Base-by-base conservation (phyloP, 2,888 invertebrate species). In the Hyposoter dolosus region DNA sequence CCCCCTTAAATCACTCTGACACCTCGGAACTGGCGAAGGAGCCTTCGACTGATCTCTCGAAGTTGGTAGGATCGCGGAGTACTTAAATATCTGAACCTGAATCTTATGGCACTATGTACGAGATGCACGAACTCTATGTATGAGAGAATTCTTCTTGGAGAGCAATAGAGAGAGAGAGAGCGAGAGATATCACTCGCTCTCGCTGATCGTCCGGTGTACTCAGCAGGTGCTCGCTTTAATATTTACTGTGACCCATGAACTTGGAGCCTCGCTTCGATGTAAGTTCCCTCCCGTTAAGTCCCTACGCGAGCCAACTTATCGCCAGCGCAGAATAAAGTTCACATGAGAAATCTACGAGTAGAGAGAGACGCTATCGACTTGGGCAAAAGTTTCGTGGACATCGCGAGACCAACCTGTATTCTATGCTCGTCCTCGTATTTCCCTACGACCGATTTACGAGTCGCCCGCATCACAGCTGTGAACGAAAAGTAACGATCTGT, bases 401-500 rank as follows among this genome's bases (percentile, higher is more conserved):
- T 45, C 63, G 7, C 19, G 56, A 53, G 43, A 32, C 19, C 65
- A 47, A 53, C 23, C 17, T 45, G 45, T 45, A 63, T 80, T 5
- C 28, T 63, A 76, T 82, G 47, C 68, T 72, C 65, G 63, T 50
- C 79, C 50, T 84, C 85, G 86, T 88, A 81, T 88, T 89, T 88
- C 87, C 85, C 90, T 88, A 89, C 79, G 82, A 68, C 89, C 91
- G 92, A 93, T 93, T 93, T 93, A 93, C 92, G 93, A 92, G 92
- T 92, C 69, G 69, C 68, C 68, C 69, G 63, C 63, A 75, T 82
- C 82, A 68, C 90, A 89, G 90, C 92, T 91, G 90, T n/a, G 90
- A 88, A 91, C 90, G 90, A 92, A 87, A 84, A 88, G 92, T 93
- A 93, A 93, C 93, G 93, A 94, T 93, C 93, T 93, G 93, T 93